Evolutionary conservation across 2,113 vertebrate genomes (phyloP).

Genomic region (Acanthisitta chloris): DNA sequence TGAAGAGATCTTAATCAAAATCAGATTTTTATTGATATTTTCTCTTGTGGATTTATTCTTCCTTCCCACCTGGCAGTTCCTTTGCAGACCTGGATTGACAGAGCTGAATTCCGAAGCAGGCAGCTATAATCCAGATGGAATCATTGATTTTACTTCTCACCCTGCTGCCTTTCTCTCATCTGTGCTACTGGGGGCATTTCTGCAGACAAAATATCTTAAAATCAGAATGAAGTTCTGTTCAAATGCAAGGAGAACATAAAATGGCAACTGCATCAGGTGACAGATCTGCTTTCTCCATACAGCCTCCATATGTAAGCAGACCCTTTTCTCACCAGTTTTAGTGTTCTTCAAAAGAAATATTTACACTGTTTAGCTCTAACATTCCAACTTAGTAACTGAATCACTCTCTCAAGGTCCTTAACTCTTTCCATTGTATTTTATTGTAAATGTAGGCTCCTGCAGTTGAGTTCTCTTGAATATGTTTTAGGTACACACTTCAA

Average conservation of each 20-base stretch:
- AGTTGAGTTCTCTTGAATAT: background rate
- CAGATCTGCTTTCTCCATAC: background rate
- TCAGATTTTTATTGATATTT: background rate
- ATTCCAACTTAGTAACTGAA: background rate
- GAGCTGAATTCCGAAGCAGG: background rate
- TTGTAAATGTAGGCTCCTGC: background rate
- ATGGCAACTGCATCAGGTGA: background rate
- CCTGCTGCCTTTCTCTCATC: background rate
- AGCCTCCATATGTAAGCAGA: background rate
- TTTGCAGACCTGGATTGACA: background rate
- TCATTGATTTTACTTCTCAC: background rate
- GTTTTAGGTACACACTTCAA: background rate
- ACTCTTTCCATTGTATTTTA: background rate
- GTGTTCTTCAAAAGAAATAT: background rate
- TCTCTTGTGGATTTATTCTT: background rate
- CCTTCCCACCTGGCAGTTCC: background rate
- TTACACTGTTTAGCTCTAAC: background rate
- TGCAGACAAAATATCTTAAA: background rate
- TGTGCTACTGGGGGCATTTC: background rate
- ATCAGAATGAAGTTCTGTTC: background rate
- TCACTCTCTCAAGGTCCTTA: background rate
- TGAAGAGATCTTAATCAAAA: slow-evolving; percentile 20
- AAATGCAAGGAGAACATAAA: background rate
- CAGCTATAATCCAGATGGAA: background rate
- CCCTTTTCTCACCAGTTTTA: background rate